Percentiles rank a stretch among this genome's conserved stretches.
phyloP scores from a whole-genome alignment of 2,888 invertebrate species.

The Drosophila anceps region DNA sequence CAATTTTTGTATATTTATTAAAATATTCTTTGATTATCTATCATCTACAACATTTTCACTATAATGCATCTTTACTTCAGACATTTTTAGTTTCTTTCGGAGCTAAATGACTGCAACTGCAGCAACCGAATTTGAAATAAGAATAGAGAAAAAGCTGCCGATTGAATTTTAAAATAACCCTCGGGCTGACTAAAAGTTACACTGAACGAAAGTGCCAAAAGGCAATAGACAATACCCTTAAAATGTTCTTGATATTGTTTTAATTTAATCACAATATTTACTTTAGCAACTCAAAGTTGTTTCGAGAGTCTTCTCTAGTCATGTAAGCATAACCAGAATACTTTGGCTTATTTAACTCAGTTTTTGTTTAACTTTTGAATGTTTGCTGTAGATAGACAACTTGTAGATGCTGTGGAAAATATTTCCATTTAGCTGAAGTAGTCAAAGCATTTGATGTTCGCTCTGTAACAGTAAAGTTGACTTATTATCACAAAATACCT shows the following conservation, averaged over 20 bases:
- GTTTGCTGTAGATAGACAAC: neutral
- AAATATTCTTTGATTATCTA: no score
- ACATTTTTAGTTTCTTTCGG: no score
- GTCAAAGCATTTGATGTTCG: neutral
- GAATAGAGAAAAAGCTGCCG: no score
- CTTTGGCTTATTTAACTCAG: neutral
- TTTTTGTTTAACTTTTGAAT: neutral
- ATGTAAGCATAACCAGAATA: neutral
- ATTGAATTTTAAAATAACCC: no score
- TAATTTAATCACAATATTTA: neutral
- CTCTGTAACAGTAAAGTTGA: neutral
- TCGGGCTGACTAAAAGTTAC: no score
- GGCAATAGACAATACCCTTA: no score
- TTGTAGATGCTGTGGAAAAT: neutral
- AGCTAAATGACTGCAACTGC: no score
- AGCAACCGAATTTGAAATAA: no score
- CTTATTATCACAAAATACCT: neutral
- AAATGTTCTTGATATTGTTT: neutral
- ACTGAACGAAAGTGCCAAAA: no score
- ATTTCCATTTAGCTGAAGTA: neutral
- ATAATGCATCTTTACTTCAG: no score
- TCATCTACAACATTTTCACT: no score
- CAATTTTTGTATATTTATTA: no score
- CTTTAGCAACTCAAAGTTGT: neutral
- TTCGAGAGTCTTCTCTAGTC: neutral